Evolutionary conservation across 2,888 invertebrate species (phyloP).

Genomic region (Agriopis aurantiaria): DNA sequence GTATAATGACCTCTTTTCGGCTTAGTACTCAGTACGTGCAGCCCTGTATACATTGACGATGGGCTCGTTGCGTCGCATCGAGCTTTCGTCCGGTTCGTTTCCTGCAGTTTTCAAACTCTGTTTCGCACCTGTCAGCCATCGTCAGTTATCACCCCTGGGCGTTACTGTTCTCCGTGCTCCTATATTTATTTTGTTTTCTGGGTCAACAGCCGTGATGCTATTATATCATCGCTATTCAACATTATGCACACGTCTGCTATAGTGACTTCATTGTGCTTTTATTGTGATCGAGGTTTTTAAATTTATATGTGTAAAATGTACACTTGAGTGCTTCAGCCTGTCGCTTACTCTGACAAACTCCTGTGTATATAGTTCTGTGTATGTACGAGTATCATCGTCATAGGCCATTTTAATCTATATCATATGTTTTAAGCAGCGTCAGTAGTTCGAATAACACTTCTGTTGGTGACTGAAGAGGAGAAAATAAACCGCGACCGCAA

Average conservation of each 20-base stretch:
- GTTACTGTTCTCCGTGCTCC: conserved; percentile 1
- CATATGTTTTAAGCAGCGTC: no score
- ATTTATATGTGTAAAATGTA: neutral
- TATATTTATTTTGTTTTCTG: conserved; percentile 8
- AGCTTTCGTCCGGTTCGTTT: conserved; percentile 17
- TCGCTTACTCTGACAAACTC: no score
- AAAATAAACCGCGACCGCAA: no score
- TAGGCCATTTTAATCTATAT: no score
- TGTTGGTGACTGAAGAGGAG: no score
- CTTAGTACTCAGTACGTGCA: no score
- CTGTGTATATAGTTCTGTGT: no score
- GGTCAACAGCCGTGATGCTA: conserved; percentile 1
- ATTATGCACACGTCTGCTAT: neutral
- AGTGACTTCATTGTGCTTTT: neutral
- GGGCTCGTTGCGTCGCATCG: conserved; percentile 4
- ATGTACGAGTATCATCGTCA: no score
- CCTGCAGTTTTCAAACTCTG: conserved; percentile 49
- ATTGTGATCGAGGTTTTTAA: neutral
- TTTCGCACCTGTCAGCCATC: conserved; percentile 36
- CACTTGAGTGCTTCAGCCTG: no score
- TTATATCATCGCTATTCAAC: neutral
- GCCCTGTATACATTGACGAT: no score
- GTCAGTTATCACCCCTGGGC: conserved; percentile 10
- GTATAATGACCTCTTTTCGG: no score
- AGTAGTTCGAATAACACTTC: no score